A percentile compares a stretch with the other conserved stretches of the same genome.
Evolutionary conservation across 1,140 invertebrate species (phyloP).

Genomic region (Holcopasites calliopsidis): DNA sequence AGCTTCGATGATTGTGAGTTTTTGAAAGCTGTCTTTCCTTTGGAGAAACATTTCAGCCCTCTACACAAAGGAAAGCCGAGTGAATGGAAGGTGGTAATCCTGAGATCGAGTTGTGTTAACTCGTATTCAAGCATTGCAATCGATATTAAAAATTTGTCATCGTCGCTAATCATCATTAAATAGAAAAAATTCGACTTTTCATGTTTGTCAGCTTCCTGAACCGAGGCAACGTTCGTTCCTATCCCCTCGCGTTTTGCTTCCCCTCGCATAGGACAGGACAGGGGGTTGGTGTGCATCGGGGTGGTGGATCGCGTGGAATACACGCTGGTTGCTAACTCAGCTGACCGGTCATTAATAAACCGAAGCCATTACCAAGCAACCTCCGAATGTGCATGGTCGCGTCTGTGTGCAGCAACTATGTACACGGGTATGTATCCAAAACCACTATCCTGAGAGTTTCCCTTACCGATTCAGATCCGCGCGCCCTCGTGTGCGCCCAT

Average conservation of each 20-base stretch:
- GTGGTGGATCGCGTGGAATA: constrained; percentile 70
- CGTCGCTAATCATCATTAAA: too few relatives aligned
- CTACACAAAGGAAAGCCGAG: too few relatives aligned
- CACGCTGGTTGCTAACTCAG: constrained; percentile 70
- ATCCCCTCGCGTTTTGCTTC: constrained; percentile 1
- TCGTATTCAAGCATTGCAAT: too few relatives aligned
- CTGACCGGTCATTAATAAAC: constrained; percentile 80
- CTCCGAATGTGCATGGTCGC: constrained; percentile 69
- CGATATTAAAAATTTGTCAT: too few relatives aligned
- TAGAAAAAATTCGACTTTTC: too few relatives aligned
- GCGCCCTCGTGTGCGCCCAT: constrained; percentile 47
- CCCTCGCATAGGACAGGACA: too few relatives aligned
- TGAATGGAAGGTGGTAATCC: too few relatives aligned
- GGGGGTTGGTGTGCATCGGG: constrained; percentile 31
- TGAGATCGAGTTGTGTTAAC: too few relatives aligned
- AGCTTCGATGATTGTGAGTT: too few relatives aligned
- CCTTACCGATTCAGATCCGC: constrained; percentile 67
- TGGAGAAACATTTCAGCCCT: not conserved
- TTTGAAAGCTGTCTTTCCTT: not conserved
- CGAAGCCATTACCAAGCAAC: constrained; percentile 76
- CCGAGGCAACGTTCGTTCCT: not conserved
- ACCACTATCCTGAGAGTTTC: constrained; percentile 76
- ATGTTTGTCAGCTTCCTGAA: not conserved
- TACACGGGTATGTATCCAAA: constrained; percentile 61
- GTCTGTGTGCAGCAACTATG: constrained; percentile 49